Conservation (phyloP, 2,797 vertebrate genomes). For the Syncerus caffer region DNA sequence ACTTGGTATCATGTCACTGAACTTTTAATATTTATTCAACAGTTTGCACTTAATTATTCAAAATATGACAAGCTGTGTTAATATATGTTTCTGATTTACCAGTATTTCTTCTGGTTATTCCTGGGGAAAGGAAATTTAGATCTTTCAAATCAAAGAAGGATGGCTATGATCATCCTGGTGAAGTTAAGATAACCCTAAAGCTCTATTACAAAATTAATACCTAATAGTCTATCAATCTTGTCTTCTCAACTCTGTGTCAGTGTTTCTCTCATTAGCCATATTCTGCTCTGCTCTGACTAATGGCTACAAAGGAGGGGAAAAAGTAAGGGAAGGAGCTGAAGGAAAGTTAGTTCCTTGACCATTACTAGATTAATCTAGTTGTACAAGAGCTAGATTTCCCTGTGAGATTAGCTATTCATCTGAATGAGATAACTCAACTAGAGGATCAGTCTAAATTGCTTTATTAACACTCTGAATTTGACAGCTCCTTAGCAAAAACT, state of each 20-base stretch:
- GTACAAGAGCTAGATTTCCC: neutral
- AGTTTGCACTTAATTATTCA: neutral
- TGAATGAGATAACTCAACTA: neutral
- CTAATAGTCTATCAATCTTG: neutral
- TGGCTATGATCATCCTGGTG: neutral
- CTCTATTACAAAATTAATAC: neutral
- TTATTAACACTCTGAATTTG: neutral
- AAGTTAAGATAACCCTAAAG: neutral
- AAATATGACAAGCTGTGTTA: neutral
- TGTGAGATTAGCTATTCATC: neutral
- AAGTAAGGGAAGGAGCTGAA: neutral
- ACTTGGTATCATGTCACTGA: neutral
- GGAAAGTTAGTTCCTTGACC: neutral
- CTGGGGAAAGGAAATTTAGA: neutral
- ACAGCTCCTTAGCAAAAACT: neutral
- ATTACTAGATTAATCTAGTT: neutral
- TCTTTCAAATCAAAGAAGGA: neutral
- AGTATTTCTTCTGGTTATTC: neutral
- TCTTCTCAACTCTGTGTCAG: neutral
- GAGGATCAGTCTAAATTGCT: neutral
- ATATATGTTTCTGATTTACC: neutral
- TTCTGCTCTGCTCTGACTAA: neutral
- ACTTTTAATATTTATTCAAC: neutral
- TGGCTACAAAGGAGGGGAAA: neutral
- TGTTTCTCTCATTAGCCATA: neutral